Evolutionary conservation across 2,797 vertebrate genomes (phyloP).

Genomic region (Mastacembelus armatus): DNA sequence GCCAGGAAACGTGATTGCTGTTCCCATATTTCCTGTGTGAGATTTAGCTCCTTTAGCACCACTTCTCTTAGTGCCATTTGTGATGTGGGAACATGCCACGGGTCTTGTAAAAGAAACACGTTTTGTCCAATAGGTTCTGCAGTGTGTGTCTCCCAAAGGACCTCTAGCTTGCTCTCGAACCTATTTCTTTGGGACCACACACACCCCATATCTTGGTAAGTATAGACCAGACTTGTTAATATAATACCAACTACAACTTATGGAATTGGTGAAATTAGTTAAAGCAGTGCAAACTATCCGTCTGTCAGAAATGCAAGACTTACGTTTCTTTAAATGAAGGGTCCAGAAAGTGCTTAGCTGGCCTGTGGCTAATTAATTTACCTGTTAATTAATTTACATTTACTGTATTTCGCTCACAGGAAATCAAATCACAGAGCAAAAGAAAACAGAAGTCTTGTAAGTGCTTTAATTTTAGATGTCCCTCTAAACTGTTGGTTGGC

Average conservation of each 20-base stretch:
- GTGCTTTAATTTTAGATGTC: constrained; percentile 56
- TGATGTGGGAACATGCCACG: neutral
- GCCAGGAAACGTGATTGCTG: neutral
- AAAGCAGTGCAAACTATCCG: neutral
- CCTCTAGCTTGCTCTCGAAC: constrained; percentile 94
- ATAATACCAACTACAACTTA: too few species aligned
- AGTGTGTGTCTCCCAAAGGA: constrained; percentile 95
- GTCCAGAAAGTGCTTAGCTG: too few species aligned
- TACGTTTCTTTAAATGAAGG: neutral
- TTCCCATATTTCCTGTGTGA: neutral
- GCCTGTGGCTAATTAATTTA: too few species aligned
- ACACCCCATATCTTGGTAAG: constrained; percentile 92
- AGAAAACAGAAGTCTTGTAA: constrained; percentile 90
- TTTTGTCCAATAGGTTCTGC: constrained; percentile 85
- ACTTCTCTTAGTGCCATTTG: neutral
- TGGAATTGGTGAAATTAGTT: too few species aligned
- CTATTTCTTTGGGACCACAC: constrained; percentile 95
- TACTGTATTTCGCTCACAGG: constrained; percentile 78
- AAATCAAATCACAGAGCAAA: constrained; percentile 79
- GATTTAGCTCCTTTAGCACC: neutral
- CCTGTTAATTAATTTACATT: constrained; percentile 17
- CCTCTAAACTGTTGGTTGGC: neutral
- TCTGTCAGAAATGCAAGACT: neutral
- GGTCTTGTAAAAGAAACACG: neutral
- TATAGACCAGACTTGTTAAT: constrained; percentile 3